Percentiles rank a stretch among this genome's conserved stretches.
These are phyloP conservation scores for Sciaenops ocellatus DNA, from an alignment of 2,797 vertebrate genomes.

Conservation along the genomic window DNA sequence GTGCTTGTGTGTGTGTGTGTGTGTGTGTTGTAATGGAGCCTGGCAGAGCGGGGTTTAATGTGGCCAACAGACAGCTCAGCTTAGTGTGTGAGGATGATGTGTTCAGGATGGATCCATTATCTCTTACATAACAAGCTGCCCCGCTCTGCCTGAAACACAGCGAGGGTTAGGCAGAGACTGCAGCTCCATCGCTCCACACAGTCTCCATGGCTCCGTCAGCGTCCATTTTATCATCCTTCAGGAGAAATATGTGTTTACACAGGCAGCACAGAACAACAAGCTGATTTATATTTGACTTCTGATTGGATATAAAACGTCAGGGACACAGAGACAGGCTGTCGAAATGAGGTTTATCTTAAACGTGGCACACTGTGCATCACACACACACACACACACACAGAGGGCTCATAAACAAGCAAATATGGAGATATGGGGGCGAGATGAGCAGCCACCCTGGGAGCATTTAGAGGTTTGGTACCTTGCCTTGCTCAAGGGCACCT, in stretches of 20 bases:
- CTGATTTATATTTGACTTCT: no score
- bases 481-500: no score
- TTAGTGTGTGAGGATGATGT: slow-evolving; percentile 45
- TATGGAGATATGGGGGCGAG: no score
- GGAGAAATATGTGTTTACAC: neutral
- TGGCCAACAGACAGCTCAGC: slow-evolving; percentile 40
- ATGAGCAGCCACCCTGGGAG: no score
- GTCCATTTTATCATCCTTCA: slow-evolving; percentile 59
- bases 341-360: no score
- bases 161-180: slow-evolving; percentile 10
- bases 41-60: slow-evolving; percentile 21
- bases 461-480: no score
- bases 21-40: slow-evolving; percentile 25
- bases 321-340: no score
- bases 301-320: no score
- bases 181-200: slow-evolving; percentile 8
- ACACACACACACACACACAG: no score
- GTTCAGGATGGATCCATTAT: slow-evolving; percentile 57
- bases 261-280: no score
- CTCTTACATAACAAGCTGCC: slow-evolving; percentile 64
- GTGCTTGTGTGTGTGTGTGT: slow-evolving; percentile 9
- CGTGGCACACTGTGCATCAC: no score
- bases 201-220: slow-evolving; percentile 31
- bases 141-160: slow-evolving; percentile 12
- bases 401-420: no score